phyloP scores from a whole-genome alignment of 23 tunicate genomes.

The Trididemnum nubilum region DNA sequence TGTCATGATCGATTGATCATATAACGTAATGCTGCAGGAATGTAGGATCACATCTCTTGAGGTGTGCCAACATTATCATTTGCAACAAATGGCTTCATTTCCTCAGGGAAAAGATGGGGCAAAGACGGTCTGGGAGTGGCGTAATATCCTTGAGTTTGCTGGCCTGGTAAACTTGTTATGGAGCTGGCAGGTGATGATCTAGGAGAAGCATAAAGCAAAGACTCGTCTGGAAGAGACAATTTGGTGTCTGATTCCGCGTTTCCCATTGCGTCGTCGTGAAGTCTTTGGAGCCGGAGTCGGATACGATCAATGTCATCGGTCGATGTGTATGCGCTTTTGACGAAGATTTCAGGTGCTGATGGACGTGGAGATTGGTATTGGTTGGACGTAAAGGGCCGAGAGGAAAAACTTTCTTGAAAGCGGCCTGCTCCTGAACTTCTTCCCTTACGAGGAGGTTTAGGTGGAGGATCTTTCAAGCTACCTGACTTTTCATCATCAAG shows the following conservation, averaged over 20 bases:
- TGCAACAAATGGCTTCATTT: not conserved
- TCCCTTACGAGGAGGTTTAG: not conserved
- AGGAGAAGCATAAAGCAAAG: not conserved
- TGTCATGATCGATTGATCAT: too few relatives aligned
- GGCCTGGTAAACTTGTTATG: not conserved
- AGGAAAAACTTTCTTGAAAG: too few relatives aligned
- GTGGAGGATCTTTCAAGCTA: not conserved
- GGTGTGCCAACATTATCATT: not conserved
- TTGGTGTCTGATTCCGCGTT: not conserved
- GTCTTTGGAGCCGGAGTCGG: not conserved
- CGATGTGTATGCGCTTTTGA: not conserved
- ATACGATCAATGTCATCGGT: slow-evolving; percentile 2
- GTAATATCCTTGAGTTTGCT: not conserved
- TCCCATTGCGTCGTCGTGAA: not conserved
- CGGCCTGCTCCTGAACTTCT: not conserved
- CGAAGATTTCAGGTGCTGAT: slow-evolving; percentile 19
- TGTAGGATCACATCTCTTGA: too few relatives aligned
- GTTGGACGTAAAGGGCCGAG: not conserved
- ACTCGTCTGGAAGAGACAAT: not conserved
- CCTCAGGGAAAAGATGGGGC: not conserved
- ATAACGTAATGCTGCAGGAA: too few relatives aligned
- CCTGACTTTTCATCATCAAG: not conserved
- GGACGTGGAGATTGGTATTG: slow-evolving; percentile 16
- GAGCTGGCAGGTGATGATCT: not conserved
- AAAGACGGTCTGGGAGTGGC: slow-evolving; percentile 16